Percentiles rank a stretch among this genome's conserved stretches.
Evolutionary conservation across 2,888 invertebrate genomes (phyloP).

Genomic region (Agrochola lychnidis): DNA sequence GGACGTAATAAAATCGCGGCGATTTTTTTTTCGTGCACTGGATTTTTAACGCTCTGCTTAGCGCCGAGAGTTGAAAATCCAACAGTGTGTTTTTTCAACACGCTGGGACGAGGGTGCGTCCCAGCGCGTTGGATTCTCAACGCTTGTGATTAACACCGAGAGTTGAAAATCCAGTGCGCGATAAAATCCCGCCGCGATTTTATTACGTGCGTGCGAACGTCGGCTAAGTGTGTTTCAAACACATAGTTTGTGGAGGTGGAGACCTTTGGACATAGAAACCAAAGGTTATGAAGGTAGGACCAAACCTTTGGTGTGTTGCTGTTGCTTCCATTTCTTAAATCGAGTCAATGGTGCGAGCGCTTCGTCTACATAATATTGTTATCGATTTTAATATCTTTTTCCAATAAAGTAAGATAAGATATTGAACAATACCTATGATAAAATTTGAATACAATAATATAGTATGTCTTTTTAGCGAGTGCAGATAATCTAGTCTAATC

Average conservation of each 20-base stretch:
- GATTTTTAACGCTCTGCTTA: too few species aligned
- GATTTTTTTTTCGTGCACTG: too few species aligned
- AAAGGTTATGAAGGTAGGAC: not conserved
- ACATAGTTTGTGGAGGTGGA: not conserved
- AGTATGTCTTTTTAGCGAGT: slow-evolving; percentile 34
- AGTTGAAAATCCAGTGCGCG: too few species aligned
- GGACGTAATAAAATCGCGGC: too few species aligned
- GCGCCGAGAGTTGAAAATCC: too few species aligned
- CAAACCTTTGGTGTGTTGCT: not conserved
- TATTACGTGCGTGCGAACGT: too few species aligned
- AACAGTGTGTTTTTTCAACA: too few species aligned
- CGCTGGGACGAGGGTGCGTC: too few species aligned
- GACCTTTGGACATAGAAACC: not conserved
- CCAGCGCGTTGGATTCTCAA: too few species aligned
- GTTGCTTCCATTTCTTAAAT: not conserved
- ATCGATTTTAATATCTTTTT: not conserved
- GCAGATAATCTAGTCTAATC: slow-evolving; percentile 51
- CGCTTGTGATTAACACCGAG: too few species aligned
- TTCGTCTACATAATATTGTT: not conserved
- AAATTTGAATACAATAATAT: not conserved
- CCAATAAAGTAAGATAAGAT: not conserved
- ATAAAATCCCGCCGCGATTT: too few species aligned
- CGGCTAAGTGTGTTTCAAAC: not conserved
- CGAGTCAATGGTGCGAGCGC: not conserved
- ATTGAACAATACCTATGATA: not conserved